Conservation (phyloP, 2,797 vertebrate genomes). For the Chelon labrosus region DNA sequence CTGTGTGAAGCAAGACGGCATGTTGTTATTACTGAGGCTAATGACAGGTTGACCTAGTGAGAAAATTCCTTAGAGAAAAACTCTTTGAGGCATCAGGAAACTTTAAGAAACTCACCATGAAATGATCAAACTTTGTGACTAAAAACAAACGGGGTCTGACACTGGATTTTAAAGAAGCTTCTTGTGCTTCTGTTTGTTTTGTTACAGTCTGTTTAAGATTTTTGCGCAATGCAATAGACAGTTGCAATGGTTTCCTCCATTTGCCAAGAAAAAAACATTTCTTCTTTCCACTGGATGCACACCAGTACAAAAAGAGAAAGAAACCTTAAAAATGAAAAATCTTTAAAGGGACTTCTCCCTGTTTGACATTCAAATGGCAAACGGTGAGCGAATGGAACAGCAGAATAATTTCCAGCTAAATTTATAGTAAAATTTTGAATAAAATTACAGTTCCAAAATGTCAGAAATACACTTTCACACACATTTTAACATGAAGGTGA, state of each 20-base stretch:
- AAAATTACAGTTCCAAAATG: slow-evolving; percentile 46
- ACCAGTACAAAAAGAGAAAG: not conserved
- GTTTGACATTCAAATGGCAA: slow-evolving; percentile 40
- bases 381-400: slow-evolving; percentile 11
- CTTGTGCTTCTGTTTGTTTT: not conserved
- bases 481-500: not conserved
- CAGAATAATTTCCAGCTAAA: slow-evolving; percentile 1
- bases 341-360: not conserved
- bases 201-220: not conserved
- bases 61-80: slow-evolving; percentile 11
- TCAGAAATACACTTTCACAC: slow-evolving; percentile 21
- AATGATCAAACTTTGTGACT: not conserved
- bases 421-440: not conserved
- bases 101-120: not conserved
- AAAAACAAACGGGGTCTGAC: not conserved
- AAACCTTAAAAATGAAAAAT: not conserved
- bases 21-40: slow-evolving; percentile 16
- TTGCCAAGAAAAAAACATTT: not conserved
- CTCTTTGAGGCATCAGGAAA: not conserved
- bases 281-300: not conserved
- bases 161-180: not conserved
- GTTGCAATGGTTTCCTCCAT: not conserved
- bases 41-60: slow-evolving; percentile 7
- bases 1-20: not conserved
- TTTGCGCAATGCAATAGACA: not conserved